A percentile compares a stretch with the other conserved stretches of the same genome.
phyloP scores from a whole-genome alignment of 2,888 invertebrate species.

The Microchrysa polita region DNA sequence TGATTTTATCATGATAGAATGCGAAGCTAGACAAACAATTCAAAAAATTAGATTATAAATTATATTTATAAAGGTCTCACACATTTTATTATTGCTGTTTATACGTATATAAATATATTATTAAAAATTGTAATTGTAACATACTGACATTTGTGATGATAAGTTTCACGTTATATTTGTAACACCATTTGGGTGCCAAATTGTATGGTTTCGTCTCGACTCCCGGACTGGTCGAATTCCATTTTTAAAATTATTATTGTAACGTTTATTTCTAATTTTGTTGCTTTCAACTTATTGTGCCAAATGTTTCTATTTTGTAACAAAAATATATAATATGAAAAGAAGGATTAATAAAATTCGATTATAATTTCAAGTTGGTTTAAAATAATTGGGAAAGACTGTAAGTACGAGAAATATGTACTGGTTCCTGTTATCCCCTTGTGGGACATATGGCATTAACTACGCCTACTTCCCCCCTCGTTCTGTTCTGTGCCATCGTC shows the following conservation, averaged over 20 bases:
- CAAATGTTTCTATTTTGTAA: slow-evolving; percentile 35
- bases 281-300: slow-evolving; percentile 36
- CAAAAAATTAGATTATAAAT: too few relatives aligned
- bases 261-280: not conserved
- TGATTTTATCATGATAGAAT: too few relatives aligned
- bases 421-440: too few relatives aligned
- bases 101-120: not conserved
- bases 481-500: too few relatives aligned
- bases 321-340: slow-evolving; percentile 25
- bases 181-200: not conserved
- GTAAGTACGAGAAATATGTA: too few relatives aligned
- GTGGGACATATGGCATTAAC: too few relatives aligned
- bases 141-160: not conserved
- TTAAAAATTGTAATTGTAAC: not conserved
- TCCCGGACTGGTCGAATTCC: not conserved
- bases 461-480: too few relatives aligned
- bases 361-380: too few relatives aligned
- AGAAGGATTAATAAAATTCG: not conserved
- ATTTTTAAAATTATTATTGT: slow-evolving; percentile 20
- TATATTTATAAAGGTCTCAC: too few relatives aligned
- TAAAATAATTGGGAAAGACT: too few relatives aligned
- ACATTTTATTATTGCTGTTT: too few relatives aligned
- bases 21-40: too few relatives aligned
- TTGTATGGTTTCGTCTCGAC: not conserved
- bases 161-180: not conserved